Base-by-base conservation (phyloP, 92 coral and sea anemone species). In the Meandrina meandrites region DNA sequence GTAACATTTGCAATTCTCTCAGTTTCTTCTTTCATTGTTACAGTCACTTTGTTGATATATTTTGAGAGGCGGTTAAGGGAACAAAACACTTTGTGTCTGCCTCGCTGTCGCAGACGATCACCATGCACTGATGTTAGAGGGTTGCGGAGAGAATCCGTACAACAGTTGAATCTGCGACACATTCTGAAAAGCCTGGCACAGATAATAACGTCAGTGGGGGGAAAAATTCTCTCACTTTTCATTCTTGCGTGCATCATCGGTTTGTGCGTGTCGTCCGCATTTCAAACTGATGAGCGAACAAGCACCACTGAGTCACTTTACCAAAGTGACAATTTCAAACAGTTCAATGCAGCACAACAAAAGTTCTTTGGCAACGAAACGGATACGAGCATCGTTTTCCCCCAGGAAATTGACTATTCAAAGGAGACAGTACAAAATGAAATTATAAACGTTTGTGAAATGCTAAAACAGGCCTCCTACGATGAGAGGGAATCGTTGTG, bases 321-420 rank as follows among this genome's bases (percentile, higher is more conserved):
- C 34, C 27, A 78, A 47, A 62, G 58, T 76, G 34, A 28, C 16
- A 62, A 85, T 11, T 76, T 58, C 45, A 77, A 47, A 2, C 30
- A 36, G 21, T 85, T 85, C 56, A 31, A 3, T 18, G 51, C 32
- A 19, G 75, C 31, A 2, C 83, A 75, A 22, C 12, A 31, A 22
- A 76, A 76, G 42, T 84, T 80, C 47, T 90, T 86, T 67, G 76
- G 78, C 42, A 77, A 80, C 0, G 80, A 81, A 73, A 85, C 53
- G 21, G 87, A 89, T 24, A 88, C 86, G 11, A 85, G 75, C 68
- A 58, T 91, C 66, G 80, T 91, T 14, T 24, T 89, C 42, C 40
- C 76, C 1, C 57, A 53, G 22, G 18, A 34, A 45, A 35, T 66
- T 24, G 88, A 91, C 40, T 91, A 89, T 72, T 64, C 88, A 8